These are phyloP conservation scores for Chrysodeixis includens DNA, from an alignment of 2,888 invertebrate species.

Conservation along the genomic window DNA sequence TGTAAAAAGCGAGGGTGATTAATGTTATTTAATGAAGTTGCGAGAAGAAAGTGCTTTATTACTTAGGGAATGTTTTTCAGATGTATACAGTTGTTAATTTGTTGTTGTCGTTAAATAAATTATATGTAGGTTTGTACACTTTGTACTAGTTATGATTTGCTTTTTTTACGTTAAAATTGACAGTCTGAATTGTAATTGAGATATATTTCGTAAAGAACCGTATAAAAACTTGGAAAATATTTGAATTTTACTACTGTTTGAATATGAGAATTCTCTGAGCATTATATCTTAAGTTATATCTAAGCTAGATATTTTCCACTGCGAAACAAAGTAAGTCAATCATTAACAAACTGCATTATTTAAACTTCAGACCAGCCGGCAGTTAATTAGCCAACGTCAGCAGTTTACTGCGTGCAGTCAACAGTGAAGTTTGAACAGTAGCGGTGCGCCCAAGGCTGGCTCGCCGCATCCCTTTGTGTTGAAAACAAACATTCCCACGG, in stretches of 20 bases:
- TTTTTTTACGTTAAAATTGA: too few species aligned
- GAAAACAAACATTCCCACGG: constrained; percentile 66
- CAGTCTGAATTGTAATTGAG: too few species aligned
- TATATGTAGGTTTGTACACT: neutral
- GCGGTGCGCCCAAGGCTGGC: constrained; percentile 21
- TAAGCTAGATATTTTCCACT: too few species aligned
- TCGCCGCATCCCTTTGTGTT: constrained; percentile 52
- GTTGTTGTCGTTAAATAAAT: neutral
- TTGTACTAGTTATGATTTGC: too few species aligned
- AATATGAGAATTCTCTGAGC: too few species aligned
- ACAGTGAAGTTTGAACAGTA: constrained; percentile 25
- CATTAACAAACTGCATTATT: neutral
- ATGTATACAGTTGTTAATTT: neutral
- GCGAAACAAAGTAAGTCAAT: too few species aligned
- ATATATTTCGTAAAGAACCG: too few species aligned
- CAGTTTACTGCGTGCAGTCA: neutral
- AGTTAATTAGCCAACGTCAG: constrained; percentile 5
- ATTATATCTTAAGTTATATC: too few species aligned
- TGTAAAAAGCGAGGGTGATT: constrained; percentile 1
- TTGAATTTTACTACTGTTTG: too few species aligned
- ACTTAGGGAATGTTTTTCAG: neutral
- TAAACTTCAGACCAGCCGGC: neutral
- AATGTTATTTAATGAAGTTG: neutral
- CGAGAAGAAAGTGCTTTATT: neutral
- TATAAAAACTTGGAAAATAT: too few species aligned